These are phyloP conservation scores for Saturnia pavonia DNA, from an alignment of 2,888 invertebrate species.

Conservation along the genomic window DNA sequence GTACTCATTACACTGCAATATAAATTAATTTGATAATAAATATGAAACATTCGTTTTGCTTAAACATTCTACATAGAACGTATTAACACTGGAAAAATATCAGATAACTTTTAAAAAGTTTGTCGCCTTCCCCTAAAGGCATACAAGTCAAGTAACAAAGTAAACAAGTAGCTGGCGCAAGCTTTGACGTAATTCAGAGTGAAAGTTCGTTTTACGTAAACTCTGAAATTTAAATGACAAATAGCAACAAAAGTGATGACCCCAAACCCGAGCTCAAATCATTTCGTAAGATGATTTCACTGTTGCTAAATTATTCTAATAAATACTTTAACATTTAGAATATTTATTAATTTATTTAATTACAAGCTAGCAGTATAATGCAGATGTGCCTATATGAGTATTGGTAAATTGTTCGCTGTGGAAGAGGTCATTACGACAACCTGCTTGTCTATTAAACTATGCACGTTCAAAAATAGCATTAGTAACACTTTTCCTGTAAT, in stretches of 20 bases:
- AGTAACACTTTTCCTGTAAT: no score
- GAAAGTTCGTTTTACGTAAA: conserved; percentile 13
- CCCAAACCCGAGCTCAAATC: not conserved
- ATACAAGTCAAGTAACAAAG: conserved; percentile 3
- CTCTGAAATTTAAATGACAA: not conserved
- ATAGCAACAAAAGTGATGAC: conserved; percentile 1
- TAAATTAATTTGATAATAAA: no score
- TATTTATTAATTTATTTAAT: not conserved
- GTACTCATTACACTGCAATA: no score
- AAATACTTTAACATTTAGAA: not conserved
- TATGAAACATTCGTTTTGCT: no score
- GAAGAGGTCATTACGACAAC: not conserved
- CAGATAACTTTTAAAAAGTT: not conserved
- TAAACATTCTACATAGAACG: not conserved
- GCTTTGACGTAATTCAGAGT: conserved; percentile 1
- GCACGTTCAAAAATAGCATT: not conserved
- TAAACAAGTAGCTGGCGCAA: not conserved
- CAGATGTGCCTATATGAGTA: not conserved
- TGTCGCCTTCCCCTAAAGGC: not conserved
- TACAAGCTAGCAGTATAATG: not conserved
- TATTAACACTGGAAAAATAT: not conserved
- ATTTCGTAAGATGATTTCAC: not conserved
- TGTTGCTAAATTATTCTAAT: not conserved
- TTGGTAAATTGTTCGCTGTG: not conserved
- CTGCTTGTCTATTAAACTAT: not conserved